A percentile compares a stretch with the other conserved stretches of the same genome.
Conservation (phyloP, 2,113 vertebrate genomes). For the Gavia stellata region DNA sequence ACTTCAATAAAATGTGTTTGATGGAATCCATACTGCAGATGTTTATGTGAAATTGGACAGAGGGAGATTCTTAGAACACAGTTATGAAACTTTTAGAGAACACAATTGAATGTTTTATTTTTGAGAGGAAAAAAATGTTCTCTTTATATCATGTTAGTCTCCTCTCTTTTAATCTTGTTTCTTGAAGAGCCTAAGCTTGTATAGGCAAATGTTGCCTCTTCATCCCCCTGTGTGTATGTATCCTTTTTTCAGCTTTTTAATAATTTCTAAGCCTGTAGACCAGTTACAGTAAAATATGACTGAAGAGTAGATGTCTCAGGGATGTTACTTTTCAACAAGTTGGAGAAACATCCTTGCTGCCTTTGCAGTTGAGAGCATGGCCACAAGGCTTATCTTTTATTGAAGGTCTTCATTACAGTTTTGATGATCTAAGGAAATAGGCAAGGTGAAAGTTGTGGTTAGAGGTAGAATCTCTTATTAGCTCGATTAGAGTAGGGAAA, state of each 20-base stretch:
- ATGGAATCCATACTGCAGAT: background rate
- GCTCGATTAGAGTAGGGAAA: background rate
- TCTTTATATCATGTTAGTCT: background rate
- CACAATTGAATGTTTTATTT: background rate
- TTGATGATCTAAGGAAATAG: background rate
- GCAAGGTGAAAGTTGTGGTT: background rate
- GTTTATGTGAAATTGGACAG: background rate
- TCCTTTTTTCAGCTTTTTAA: background rate
- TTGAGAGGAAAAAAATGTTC: no score
- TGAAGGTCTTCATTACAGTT: background rate
- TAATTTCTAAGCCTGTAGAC: background rate
- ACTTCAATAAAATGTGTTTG: background rate
- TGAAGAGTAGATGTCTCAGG: background rate
- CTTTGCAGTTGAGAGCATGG: background rate
- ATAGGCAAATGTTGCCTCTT: background rate
- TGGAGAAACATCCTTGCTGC: background rate
- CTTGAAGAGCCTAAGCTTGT: background rate
- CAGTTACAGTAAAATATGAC: background rate
- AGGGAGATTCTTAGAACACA: background rate
- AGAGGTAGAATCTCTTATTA: background rate
- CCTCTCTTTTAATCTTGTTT: background rate
- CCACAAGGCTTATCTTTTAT: background rate
- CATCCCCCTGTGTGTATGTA: background rate
- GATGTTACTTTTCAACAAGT: background rate
- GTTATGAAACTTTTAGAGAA: background rate